Evolutionary conservation across 2,797 vertebrate species (phyloP), one percentile per base, ranked within the genome.

Genomic region (Phoebastria nigripes): DNA sequence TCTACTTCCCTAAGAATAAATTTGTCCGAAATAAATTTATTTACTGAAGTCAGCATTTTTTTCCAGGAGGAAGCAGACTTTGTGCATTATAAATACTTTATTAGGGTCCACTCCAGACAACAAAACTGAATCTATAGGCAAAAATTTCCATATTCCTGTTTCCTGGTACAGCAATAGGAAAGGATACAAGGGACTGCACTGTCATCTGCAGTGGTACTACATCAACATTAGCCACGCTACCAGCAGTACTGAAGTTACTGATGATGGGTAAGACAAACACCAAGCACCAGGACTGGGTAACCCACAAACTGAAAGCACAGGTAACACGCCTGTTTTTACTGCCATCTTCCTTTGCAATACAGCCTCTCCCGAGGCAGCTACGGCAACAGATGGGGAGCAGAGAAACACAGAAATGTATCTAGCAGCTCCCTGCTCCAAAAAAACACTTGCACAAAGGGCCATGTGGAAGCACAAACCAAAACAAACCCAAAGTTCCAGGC

Each of bases 371-470:
- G 1, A 81, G 56, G 72, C 78, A 87, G 46, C 35, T 83, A 26
- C 28, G 2, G 77, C n/a, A 95, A 93, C 88, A 96, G 86, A 95
- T 84, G 77, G 90, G 70, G 58, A 95, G 42, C 69, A 76, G 28
- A 83, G 65, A 71, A 90, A 69, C 21, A 66, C 63, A 94, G 61
- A 79, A 82, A 83, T 8, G 5, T 7, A 86, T 67, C 88, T 83
- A 74, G 61, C 80, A 91, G 65, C 65, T 87, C 81, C 69, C 59
- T 66, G 82, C 78, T 96, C 86, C 88, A 89, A 94, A 96, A 95
- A 95, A 88, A 92, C 73, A 24, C 66, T 4, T 1, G 1, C 63
- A 41, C 31, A 70, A 93, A 92, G 33, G 58, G 74, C 66, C 1
- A 1, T 3, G 2, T 22, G n/a, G 77, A 96, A 93, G 79, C 80